A percentile compares a stretch with the other conserved stretches of the same genome.
phyloP scores from a whole-genome alignment of 2,797 vertebrate species.

The Melanotaenia maccullochi region DNA sequence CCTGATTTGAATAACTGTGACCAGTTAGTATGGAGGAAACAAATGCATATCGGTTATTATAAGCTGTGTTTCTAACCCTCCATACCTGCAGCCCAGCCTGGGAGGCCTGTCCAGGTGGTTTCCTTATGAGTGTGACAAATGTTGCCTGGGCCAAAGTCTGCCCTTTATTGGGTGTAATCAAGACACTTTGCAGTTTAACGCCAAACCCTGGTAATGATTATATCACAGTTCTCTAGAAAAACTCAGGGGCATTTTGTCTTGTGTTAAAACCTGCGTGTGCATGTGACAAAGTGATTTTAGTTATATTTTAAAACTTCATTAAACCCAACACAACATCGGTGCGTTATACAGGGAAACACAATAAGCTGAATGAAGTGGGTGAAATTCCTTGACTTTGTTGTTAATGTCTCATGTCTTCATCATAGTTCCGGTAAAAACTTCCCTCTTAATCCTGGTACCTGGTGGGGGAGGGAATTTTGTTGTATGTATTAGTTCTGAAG shows the following conservation, averaged over 20 bases:
- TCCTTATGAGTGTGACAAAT: conserved; percentile 27
- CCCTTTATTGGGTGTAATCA: conserved; percentile 63
- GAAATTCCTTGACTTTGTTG: background rate
- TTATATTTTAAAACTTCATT: background rate
- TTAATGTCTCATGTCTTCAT: background rate
- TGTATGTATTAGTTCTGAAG: conserved; percentile 41
- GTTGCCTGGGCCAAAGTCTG: conserved; percentile 69
- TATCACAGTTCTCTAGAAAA: conserved; percentile 11
- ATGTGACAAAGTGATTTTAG: conserved; percentile 6
- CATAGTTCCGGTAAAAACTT: background rate
- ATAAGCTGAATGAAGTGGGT: background rate
- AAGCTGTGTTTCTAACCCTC: background rate
- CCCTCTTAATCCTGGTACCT: background rate
- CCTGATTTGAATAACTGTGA: conserved; percentile 72
- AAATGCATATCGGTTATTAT: background rate
- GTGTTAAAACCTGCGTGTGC: background rate
- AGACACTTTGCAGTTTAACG: conserved; percentile 35
- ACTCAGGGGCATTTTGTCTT: conserved; percentile 1
- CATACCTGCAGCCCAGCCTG: conserved; percentile 14
- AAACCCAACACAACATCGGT: background rate
- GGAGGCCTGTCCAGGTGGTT: conserved; percentile 18
- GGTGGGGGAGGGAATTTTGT: background rate
- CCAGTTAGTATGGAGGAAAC: conserved; percentile 44
- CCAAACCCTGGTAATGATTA: conserved; percentile 56
- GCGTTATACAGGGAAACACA: background rate